Conservation (phyloP, 2,888 invertebrate species). For the Unio pictorum region DNA sequence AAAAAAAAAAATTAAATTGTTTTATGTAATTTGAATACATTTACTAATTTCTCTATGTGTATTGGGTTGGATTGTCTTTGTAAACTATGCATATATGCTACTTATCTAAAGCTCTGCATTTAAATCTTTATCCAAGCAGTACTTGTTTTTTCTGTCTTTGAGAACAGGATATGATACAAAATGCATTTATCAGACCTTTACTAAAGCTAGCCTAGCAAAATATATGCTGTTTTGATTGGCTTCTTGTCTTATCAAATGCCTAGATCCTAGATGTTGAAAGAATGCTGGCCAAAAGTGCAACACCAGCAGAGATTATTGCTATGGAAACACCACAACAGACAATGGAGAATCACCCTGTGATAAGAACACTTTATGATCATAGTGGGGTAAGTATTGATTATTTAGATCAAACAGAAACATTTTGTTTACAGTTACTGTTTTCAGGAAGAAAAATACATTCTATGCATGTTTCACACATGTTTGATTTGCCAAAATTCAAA, state of each 20-base stretch:
- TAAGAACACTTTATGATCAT: slow-evolving; percentile 97
- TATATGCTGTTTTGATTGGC: background rate
- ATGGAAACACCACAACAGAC: slow-evolving; percentile 75
- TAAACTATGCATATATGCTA: too few relatives aligned
- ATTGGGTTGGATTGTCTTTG: too few relatives aligned
- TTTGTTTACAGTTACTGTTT: background rate
- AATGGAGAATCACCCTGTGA: slow-evolving; percentile 95
- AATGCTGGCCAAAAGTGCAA: slow-evolving; percentile 98
- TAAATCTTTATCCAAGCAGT: too few relatives aligned
- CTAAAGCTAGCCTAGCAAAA: background rate
- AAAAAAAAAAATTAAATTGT: too few relatives aligned
- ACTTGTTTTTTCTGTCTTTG: background rate
- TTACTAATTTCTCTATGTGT: too few relatives aligned
- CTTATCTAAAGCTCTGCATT: too few relatives aligned
- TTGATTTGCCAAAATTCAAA: background rate
- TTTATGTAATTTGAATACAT: too few relatives aligned
- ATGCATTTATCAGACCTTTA: background rate
- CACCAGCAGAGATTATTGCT: slow-evolving; percentile 69
- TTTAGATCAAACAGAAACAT: background rate
- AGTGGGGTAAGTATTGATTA: slow-evolving; percentile 77
- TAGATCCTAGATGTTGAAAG: slow-evolving; percentile 98
- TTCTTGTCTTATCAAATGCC: background rate
- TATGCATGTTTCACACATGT: background rate
- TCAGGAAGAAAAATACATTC: background rate
- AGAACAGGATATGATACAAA: background rate